Percentiles rank a stretch among this genome's conserved stretches.
These are phyloP conservation scores for Halesus radiatus DNA, from an alignment of 1,140 invertebrate species.

Conservation along the genomic window DNA sequence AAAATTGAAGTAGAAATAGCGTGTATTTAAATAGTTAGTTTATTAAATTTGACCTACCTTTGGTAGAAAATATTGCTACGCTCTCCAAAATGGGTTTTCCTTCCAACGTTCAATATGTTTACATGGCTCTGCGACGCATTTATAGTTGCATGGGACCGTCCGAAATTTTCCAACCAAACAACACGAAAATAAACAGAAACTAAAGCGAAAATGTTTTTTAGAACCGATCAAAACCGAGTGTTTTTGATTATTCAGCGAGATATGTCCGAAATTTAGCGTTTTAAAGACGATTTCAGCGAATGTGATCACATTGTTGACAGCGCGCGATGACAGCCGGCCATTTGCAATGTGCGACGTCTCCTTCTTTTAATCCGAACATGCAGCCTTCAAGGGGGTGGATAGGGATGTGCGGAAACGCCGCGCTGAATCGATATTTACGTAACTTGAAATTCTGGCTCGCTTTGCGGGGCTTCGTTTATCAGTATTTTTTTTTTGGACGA, in stretches of 20 bases:
- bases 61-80: not conserved
- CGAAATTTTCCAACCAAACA: not conserved
- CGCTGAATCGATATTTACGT: too few relatives aligned
- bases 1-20: too few relatives aligned
- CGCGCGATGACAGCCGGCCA: constrained; percentile 23
- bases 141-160: not conserved
- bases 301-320: constrained; percentile 35
- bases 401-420: too few relatives aligned
- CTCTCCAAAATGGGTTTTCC: not conserved
- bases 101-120: constrained; percentile 23
- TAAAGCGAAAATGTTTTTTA: not conserved
- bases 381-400: too few relatives aligned
- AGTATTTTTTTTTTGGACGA: too few relatives aligned
- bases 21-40: too few relatives aligned
- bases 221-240: not conserved
- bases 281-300: not conserved
- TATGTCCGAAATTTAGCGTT: not conserved
- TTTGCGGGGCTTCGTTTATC: too few relatives aligned
- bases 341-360: constrained; percentile 28
- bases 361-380: constrained; percentile 4
- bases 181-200: constrained; percentile 1
- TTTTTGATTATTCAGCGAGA: too few relatives aligned
- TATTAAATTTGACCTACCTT: not conserved
- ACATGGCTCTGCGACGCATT: constrained; percentile 10
- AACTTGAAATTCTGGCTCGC: too few relatives aligned